Base-by-base conservation (phyloP, 2,888 invertebrate genomes). In the Drosophila fulvimacula region DNA sequence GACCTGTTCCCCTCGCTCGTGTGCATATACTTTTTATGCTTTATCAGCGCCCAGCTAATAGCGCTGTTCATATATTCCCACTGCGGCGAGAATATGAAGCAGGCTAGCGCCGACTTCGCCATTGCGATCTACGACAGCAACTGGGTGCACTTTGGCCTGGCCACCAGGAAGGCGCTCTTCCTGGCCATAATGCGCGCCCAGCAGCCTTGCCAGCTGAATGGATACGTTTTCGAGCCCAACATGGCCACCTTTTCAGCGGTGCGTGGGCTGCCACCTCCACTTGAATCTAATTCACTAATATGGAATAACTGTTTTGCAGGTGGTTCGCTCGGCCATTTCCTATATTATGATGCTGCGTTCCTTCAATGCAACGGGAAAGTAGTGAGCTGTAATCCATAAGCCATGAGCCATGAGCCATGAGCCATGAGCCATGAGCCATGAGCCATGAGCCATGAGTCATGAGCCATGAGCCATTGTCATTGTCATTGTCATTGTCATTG, bases 261-360 rank as follows among this genome's bases (percentile, higher is more conserved):
- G 48, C 39, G 83, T 68, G 2, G 17, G 11, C 36, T 1, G 15
- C 0, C 1, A n/a, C 38, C 10, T 10, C 30, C 24, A 5, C 7
- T 13, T 21, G 6, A 21, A 15, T 44, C 15, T 7, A 44, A 21
- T 2, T 4, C 7, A 9, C 3, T 15, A 15, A 44, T 15, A 44
- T 17, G 11, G 0, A 30, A 6, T 3, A 2, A 11, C 13, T 30
- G 3, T 30, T 2, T 51, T 70, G 24, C 69, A 82, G 82, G 82
- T 82, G 52, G 68, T 84, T 2, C 82, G 84, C 41, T 70, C 82
- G 6, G 81, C 82, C 42, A 49, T 82, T 53, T 84, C 84, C 9
- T 82, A 82, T 36, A 67, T 82, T 17, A 84, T 71, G 82, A 81
- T 82, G 81, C 32, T 84, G 74, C 82, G 82, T 24, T 76, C 82